Percentiles rank a stretch among this genome's conserved stretches.
Conservation (phyloP, 2,888 invertebrate species). For the Folsomia candida region DNA sequence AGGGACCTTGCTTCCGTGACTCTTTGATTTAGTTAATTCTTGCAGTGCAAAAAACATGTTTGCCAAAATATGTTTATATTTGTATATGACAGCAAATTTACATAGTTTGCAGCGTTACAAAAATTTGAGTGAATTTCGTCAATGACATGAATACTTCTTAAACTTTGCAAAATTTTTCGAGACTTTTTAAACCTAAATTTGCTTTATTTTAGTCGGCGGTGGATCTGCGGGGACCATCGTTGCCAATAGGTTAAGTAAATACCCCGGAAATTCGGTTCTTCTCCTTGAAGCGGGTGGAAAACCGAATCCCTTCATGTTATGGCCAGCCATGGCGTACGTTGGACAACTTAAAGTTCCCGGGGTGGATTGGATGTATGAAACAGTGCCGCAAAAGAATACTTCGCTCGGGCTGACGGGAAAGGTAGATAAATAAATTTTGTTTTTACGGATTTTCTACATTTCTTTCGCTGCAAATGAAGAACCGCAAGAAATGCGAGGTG, state of each 20-base stretch:
- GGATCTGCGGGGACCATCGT: slow-evolving; percentile 31
- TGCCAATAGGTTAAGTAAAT: not conserved
- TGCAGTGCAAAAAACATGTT: no score
- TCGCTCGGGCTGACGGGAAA: not conserved
- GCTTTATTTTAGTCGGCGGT: slow-evolving; percentile 23
- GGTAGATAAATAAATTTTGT: no score
- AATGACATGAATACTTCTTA: not conserved
- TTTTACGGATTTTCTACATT: no score
- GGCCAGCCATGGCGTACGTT: slow-evolving; percentile 37
- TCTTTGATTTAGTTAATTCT: no score
- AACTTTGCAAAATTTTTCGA: not conserved
- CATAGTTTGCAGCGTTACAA: no score
- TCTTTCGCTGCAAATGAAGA: no score
- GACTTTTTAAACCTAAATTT: not conserved
- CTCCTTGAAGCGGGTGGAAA: slow-evolving; percentile 42
- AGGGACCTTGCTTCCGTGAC: no score
- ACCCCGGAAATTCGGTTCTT: not conserved
- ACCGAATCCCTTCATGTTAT: slow-evolving; percentile 27
- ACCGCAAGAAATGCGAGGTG: no score
- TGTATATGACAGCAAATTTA: no score
- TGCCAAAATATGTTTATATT: no score
- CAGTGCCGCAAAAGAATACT: not conserved
- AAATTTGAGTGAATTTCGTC: no score
- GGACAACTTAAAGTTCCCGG: slow-evolving; percentile 28
- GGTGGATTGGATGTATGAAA: slow-evolving; percentile 40